phyloP scores from a whole-genome alignment of 2,797 vertebrate species.

The Eurystomus glaucurus region DNA sequence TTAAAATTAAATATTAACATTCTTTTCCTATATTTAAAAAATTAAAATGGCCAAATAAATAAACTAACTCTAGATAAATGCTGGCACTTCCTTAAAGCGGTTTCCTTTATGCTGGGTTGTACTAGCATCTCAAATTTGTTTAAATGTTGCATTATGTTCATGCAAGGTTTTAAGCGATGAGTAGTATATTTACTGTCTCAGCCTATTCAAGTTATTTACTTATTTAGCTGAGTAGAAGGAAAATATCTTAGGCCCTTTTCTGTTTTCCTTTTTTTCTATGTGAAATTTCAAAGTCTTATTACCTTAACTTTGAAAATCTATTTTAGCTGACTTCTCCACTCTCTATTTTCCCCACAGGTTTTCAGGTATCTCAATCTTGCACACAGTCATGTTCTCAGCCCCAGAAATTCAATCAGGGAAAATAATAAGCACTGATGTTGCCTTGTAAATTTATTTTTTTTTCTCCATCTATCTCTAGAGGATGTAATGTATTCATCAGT shows the following conservation, averaged over 20 bases:
- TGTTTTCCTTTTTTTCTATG: neutral
- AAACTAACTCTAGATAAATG: neutral
- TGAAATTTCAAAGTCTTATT: neutral
- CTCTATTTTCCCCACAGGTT: neutral
- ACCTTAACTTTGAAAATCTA: neutral
- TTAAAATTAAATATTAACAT: neutral
- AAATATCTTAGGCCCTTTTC: neutral
- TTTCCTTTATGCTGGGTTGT: neutral
- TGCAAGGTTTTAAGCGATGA: neutral
- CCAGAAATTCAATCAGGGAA: slow-evolving; percentile 1
- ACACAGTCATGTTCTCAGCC: neutral
- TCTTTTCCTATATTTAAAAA: neutral
- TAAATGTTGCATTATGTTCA: neutral
- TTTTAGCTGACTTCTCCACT: neutral
- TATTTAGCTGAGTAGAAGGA: neutral
- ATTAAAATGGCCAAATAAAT: neutral
- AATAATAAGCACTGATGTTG: slow-evolving; percentile 36
- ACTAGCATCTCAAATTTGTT: neutral
- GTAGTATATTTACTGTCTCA: neutral
- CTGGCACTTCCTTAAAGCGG: neutral
- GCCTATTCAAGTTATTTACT: neutral
- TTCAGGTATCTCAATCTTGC: neutral
- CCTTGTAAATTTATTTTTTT: neutral
- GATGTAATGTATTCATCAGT: neutral
- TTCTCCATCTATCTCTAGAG: neutral